Conservation (phyloP, 23 tunicate species). For the Halocynthia roretzi region DNA sequence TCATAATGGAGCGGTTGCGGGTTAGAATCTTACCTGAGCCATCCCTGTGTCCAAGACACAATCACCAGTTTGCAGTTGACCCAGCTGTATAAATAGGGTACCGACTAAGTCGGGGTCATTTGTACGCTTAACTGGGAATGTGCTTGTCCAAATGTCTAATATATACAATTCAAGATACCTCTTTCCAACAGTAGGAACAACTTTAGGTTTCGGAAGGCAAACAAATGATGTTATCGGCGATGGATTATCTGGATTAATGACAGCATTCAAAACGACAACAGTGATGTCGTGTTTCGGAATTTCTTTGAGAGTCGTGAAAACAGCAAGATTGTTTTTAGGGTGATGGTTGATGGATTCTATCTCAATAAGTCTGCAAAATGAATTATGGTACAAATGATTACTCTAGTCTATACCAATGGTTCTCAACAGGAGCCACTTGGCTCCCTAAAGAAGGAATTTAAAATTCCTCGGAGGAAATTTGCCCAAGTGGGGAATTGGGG, state of each 20-base stretch:
- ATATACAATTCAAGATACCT: slow-evolving; percentile 11
- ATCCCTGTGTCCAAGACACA: no score
- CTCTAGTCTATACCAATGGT: no score
- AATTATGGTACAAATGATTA: not conserved
- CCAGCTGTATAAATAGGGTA: no score
- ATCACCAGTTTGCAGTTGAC: no score
- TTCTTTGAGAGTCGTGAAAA: slow-evolving; percentile 12
- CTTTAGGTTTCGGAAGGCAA: slow-evolving; percentile 57
- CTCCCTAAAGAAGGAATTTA: no score
- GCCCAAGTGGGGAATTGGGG: no score
- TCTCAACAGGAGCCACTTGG: no score
- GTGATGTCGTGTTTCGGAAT: slow-evolving; percentile 43
- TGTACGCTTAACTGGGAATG: no score
- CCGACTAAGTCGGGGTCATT: no score
- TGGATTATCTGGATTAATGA: slow-evolving; percentile 6
- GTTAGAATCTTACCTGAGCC: no score
- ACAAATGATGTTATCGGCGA: slow-evolving; percentile 40
- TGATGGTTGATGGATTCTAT: slow-evolving; percentile 31
- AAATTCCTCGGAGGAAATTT: no score
- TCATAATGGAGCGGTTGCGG: no score
- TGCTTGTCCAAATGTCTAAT: not conserved
- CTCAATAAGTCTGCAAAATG: slow-evolving; percentile 25
- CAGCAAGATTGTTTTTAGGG: slow-evolving; percentile 43
- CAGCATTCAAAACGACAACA: slow-evolving; percentile 18
- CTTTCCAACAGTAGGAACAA: slow-evolving; percentile 40